Evolutionary conservation across 1,140 invertebrate species (phyloP).

Genomic region (Cyphomyrmex costatus): DNA sequence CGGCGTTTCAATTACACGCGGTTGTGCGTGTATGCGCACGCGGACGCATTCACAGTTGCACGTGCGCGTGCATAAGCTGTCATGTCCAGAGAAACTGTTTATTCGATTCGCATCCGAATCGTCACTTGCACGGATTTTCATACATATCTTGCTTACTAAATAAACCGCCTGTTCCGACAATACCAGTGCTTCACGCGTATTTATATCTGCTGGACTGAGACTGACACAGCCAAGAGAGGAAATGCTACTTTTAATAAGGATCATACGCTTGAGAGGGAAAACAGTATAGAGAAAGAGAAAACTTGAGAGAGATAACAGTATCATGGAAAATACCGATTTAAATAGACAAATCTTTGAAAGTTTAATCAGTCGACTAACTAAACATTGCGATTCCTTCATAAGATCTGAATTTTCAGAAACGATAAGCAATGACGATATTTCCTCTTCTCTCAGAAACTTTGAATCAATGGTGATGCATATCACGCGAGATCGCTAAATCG

Average conservation of each 20-base stretch:
- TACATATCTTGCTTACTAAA: constrained; percentile 60
- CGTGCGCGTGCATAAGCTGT: constrained; percentile 49
- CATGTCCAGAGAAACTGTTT: constrained; percentile 58
- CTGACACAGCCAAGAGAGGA: neutral
- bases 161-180: constrained; percentile 19
- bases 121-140: constrained; percentile 56
- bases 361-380: neutral
- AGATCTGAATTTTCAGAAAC: neutral
- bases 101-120: constrained; percentile 59
- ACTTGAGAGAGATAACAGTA: neutral
- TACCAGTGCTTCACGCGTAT: neutral
- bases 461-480: neutral
- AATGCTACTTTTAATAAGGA: constrained; percentile 33
- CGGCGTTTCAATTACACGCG: constrained; percentile 58
- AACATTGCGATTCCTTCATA: neutral
- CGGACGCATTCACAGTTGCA: constrained; percentile 45
- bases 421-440: neutral
- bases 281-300: too few relatives aligned
- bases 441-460: neutral
- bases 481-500: neutral
- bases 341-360: neutral
- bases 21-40: constrained; percentile 47
- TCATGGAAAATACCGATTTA: neutral
- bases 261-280: neutral
- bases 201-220: constrained; percentile 7